Percentiles rank a stretch among this genome's conserved stretches.
Conservation (phyloP, 2,113 vertebrate genomes). For the Centropus bengalensis region DNA sequence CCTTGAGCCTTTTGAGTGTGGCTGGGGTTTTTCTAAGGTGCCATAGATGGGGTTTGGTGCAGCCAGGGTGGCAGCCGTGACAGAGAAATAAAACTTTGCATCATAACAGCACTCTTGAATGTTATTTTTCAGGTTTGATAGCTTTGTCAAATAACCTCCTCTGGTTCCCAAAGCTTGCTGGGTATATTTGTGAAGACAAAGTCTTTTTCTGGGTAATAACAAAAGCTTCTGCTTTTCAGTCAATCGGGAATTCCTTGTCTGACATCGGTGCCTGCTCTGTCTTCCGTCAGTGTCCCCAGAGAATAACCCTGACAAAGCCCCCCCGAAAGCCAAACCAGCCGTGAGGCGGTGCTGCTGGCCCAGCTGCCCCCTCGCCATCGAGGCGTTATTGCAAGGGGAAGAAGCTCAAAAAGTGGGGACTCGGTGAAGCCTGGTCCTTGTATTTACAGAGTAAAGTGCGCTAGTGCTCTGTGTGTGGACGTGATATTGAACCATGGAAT, state of each 20-base stretch:
- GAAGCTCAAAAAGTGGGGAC: background rate
- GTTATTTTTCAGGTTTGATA: slow-evolving; percentile 68
- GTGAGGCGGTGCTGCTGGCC: background rate
- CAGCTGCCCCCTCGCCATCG: background rate
- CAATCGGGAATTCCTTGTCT: background rate
- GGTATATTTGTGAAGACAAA: slow-evolving; percentile 42
- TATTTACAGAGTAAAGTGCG: accelerated
- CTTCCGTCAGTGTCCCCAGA: background rate
- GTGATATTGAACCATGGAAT: background rate
- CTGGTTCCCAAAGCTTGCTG: slow-evolving; percentile 1
- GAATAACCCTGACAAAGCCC: background rate
- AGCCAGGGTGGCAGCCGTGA: background rate
- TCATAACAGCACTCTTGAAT: background rate
- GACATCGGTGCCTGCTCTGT: background rate
- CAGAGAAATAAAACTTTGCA: background rate
- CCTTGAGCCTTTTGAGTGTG: background rate
- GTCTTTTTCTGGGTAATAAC: slow-evolving; percentile 16
- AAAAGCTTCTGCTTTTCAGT: slow-evolving; percentile 51
- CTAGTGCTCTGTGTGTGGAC: accelerated
- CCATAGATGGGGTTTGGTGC: background rate
- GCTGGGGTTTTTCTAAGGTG: background rate
- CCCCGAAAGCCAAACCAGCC: background rate
- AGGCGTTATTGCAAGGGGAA: background rate
- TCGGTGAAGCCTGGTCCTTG: background rate
- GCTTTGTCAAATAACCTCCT: slow-evolving; percentile 26